A percentile compares a stretch with the other conserved stretches of the same genome.
Evolutionary conservation across 2,113 vertebrate species (phyloP).

Genomic region (Psilopsiagon aymara): DNA sequence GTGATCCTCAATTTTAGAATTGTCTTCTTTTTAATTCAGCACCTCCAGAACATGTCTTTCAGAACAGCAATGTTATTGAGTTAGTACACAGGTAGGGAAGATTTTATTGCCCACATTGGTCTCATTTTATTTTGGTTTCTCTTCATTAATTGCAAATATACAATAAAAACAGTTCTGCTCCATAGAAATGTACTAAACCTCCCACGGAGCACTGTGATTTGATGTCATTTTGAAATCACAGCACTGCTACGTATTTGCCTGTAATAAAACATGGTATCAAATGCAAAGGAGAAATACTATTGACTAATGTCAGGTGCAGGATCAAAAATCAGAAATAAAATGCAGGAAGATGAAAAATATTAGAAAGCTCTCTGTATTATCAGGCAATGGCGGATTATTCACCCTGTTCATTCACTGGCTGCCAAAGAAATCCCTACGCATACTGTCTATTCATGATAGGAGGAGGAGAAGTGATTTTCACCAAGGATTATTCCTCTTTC

Average conservation of each 20-base stretch:
- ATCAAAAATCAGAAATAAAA: neutral
- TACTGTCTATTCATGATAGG: neutral
- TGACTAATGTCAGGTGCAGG: neutral
- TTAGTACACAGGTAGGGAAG: conserved; percentile 29
- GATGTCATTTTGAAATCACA: conserved; percentile 37
- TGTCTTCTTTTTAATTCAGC: neutral
- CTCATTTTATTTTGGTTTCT: conserved; percentile 52
- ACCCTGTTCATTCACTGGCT: neutral
- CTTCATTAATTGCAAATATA: conserved; percentile 63
- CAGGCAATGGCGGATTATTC: neutral
- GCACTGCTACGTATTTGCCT: neutral
- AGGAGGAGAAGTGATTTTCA: neutral
- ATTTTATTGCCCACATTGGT: conserved; percentile 26
- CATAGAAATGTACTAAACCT: conserved; percentile 38
- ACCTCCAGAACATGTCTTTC: neutral
- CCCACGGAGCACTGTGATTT: neutral
- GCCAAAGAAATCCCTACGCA: neutral
- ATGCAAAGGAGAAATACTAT: neutral
- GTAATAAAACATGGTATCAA: neutral
- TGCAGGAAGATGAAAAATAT: neutral
- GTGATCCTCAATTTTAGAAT: neutral
- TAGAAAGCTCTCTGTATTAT: neutral
- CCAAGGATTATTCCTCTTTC: neutral
- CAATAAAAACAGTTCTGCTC: conserved; percentile 39
- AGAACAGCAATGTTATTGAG: neutral